Evolutionary conservation across 2,797 vertebrate genomes (phyloP).

Genomic region (Microctenopoma steveboyesi): DNA sequence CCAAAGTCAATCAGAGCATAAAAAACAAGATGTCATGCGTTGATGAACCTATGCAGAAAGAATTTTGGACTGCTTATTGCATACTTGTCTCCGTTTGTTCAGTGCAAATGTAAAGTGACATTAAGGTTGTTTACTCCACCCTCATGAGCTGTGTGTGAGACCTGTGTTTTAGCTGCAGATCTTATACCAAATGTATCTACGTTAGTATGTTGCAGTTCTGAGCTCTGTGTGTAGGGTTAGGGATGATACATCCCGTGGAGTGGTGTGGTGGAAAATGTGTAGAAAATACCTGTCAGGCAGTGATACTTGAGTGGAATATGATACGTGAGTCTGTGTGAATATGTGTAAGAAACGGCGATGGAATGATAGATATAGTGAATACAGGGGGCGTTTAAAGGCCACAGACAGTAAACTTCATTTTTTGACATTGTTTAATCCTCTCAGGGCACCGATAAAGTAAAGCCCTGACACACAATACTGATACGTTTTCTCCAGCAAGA

Average conservation of each 20-base stretch:
- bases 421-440: slow-evolving; percentile 73
- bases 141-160: slow-evolving; percentile 7
- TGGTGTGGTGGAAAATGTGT: slow-evolving; percentile 81
- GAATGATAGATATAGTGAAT: slow-evolving; percentile 46
- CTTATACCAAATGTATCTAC: slow-evolving; percentile 40
- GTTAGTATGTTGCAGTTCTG: slow-evolving; percentile 29
- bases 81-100: slow-evolving; percentile 49
- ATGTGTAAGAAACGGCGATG: neutral
- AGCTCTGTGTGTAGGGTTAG: slow-evolving; percentile 36
- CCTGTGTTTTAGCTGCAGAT: slow-evolving; percentile 30
- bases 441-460: slow-evolving; percentile 54
- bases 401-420: slow-evolving; percentile 64
- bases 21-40: too few relatives aligned
- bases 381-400: slow-evolving; percentile 37
- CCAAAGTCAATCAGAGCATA: neutral
- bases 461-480: slow-evolving; percentile 46
- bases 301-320: slow-evolving; percentile 58
- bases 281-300: slow-evolving; percentile 76
- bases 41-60: slow-evolving; percentile 37
- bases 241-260: slow-evolving; percentile 80
- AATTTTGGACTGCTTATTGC: slow-evolving; percentile 16
- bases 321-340: slow-evolving; percentile 40
- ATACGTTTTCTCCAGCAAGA: slow-evolving; percentile 9
- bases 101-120: slow-evolving; percentile 38
- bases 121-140: slow-evolving; percentile 24